These are phyloP conservation scores for Bombyx huttoni DNA, from an alignment of 2,888 invertebrate species.

Conservation along the genomic window DNA sequence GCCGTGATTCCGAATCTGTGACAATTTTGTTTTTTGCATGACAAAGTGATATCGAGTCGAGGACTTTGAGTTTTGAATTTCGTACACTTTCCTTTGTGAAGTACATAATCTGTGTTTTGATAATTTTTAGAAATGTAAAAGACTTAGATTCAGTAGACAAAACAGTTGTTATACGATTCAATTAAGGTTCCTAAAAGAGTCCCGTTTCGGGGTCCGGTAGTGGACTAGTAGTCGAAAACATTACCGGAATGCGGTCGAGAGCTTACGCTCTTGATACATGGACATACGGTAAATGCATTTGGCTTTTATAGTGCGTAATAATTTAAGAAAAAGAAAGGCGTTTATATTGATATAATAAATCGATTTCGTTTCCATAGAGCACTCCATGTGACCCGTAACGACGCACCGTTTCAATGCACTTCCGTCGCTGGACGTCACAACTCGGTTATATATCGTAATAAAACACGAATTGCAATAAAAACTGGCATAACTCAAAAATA, in stretches of 20 bases:
- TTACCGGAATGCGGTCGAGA: too few relatives aligned
- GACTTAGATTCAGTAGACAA: not conserved
- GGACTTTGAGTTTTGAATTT: not conserved
- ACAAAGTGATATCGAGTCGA: slow-evolving; percentile 7
- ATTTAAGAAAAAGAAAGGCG: too few relatives aligned
- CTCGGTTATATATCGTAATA: slow-evolving; percentile 14
- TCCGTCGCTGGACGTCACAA: not conserved
- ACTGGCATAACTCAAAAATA: slow-evolving; percentile 10
- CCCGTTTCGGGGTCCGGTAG: too few relatives aligned
- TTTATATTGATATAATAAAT: too few relatives aligned
- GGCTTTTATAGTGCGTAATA: too few relatives aligned
- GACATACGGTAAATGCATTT: too few relatives aligned
- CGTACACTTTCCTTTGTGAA: not conserved
- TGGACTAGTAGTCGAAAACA: too few relatives aligned
- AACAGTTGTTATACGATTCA: not conserved
- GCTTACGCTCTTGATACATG: too few relatives aligned
- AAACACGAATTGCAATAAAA: slow-evolving; percentile 27
- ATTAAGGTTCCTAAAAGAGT: too few relatives aligned
- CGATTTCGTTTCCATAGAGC: too few relatives aligned
- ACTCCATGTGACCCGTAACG: not conserved
- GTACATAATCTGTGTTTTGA: not conserved
- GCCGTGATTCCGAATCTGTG: slow-evolving; percentile 8
- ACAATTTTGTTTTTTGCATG: slow-evolving; percentile 12
- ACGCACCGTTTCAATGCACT: not conserved
- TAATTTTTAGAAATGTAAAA: not conserved